Evolutionary conservation across 2,113 vertebrate genomes (phyloP).

Genomic region (Nansenia antarctica): DNA sequence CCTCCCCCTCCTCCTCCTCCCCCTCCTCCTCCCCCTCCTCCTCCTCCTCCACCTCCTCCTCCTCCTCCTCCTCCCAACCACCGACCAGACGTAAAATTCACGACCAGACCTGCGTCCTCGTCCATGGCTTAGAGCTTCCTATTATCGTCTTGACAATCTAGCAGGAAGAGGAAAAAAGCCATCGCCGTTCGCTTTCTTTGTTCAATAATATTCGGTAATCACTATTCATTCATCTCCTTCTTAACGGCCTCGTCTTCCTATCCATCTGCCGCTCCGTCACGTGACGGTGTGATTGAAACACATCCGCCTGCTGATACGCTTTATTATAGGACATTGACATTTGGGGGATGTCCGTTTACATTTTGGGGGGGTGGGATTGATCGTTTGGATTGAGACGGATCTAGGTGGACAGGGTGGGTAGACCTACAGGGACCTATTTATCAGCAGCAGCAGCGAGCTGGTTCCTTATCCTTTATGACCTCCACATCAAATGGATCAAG

Average conservation of each 20-base stretch:
- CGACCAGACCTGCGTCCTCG: neutral
- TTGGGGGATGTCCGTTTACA: constrained; percentile 68
- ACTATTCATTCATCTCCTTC: constrained; percentile 15
- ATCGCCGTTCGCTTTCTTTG: constrained; percentile 24
- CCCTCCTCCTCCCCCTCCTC: neutral
- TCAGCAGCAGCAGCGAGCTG: neutral
- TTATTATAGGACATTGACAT: constrained; percentile 62
- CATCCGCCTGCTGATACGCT: constrained; percentile 49
- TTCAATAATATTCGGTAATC: constrained; percentile 44
- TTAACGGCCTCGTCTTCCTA: constrained; percentile 17
- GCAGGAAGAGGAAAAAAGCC: neutral
- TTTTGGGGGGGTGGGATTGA: constrained; percentile 65
- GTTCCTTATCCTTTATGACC: constrained; percentile 50
- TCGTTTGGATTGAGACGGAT: constrained; percentile 45
- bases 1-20: neutral
- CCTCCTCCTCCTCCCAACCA: neutral
- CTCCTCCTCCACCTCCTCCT: neutral
- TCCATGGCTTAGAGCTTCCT: constrained; percentile 1
- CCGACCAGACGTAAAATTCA: constrained; percentile 19
- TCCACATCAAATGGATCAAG: constrained; percentile 43
- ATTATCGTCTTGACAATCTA: constrained; percentile 14
- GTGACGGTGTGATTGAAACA: constrained; percentile 20
- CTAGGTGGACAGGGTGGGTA: neutral
- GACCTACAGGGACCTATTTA: neutral
- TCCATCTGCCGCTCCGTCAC: constrained; percentile 44